Evolutionary conservation across 2,797 vertebrate species (phyloP).

Genomic region (Paramormyrops hopkinsi): DNA sequence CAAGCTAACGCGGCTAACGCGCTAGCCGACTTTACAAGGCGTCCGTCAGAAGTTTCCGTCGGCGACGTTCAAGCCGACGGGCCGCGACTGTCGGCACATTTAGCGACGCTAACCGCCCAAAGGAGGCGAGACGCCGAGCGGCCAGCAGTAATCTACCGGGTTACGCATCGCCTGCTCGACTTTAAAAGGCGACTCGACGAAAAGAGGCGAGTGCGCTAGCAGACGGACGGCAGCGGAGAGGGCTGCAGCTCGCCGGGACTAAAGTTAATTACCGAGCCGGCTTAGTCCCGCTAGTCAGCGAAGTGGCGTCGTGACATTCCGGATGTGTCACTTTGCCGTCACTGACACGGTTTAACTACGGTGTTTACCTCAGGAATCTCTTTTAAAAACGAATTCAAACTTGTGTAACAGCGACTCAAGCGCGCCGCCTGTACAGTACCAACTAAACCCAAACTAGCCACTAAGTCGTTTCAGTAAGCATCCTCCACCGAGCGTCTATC

Average conservation of each 20-base stretch:
- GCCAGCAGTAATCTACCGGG: neutral
- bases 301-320: neutral
- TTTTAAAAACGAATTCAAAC: neutral
- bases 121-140: neutral
- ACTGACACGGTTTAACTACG: neutral
- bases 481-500: neutral
- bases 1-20: neutral
- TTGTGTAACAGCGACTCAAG: neutral
- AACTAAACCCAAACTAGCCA: neutral
- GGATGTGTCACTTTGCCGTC: neutral
- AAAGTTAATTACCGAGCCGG: neutral
- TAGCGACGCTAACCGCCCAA: neutral
- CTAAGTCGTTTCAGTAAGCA: neutral
- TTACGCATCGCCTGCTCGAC: neutral
- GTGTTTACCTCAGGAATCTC: neutral
- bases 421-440: conserved; percentile 9
- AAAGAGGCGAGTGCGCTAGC: neutral
- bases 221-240: neutral
- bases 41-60: conserved; percentile 2
- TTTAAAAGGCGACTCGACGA: neutral
- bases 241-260: neutral
- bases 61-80: neutral
- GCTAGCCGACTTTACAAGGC: neutral
- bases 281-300: neutral
- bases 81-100: neutral